phyloP scores from a whole-genome alignment of 2,113 vertebrate species.

The Athene cunicularia region DNA sequence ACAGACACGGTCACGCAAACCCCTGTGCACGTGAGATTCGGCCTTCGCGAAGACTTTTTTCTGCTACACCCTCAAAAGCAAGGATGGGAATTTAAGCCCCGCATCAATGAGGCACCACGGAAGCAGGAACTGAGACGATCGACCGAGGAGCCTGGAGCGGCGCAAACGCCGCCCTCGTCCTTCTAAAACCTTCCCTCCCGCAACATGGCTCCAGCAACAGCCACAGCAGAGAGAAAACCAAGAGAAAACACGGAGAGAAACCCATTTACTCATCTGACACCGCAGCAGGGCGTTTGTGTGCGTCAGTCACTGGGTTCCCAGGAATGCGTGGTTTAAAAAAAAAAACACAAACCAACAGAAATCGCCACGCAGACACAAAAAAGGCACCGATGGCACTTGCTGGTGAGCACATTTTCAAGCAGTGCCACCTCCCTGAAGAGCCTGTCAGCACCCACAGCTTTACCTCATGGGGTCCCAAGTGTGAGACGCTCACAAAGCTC shows the following conservation, averaged over 20 bases:
- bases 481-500: neutral
- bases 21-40: neutral
- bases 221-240: neutral
- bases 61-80: neutral
- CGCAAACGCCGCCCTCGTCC: neutral
- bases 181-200: too few relatives aligned
- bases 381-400: neutral
- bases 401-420: rapidly evolving
- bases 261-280: neutral
- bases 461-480: too few relatives aligned
- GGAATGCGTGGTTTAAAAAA: neutral
- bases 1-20: neutral
- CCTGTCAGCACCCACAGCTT: neutral
- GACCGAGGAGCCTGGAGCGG: too few relatives aligned
- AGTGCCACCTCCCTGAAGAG: neutral
- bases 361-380: neutral
- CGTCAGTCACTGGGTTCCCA: neutral
- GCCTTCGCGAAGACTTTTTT: neutral
- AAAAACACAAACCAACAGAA: neutral
- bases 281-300: neutral
- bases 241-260: neutral
- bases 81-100: neutral
- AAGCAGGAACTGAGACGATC: neutral
- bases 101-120: rapidly evolving
- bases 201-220: neutral